phyloP scores from a whole-genome alignment of 2,888 invertebrate species.

The Harpalus rufipes region DNA sequence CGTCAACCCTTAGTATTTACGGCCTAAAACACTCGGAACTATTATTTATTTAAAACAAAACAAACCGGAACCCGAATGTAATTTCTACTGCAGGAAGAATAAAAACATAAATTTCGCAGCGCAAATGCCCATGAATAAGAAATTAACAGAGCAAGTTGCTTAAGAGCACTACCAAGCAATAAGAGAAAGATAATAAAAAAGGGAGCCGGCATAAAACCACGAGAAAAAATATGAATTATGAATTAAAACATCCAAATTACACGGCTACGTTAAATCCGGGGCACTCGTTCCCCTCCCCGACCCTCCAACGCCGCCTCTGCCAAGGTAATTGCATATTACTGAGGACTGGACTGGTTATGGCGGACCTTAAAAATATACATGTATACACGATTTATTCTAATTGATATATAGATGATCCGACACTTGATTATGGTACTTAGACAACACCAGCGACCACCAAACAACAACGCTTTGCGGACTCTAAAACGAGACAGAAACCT shows the following conservation, averaged over 20 bases:
- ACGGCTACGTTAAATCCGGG: constrained; percentile 58
- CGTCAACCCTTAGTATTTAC: constrained; percentile 50
- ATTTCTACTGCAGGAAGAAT: constrained; percentile 44
- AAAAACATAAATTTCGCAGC: constrained; percentile 42
- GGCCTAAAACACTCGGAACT: constrained; percentile 54
- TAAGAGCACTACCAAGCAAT: constrained; percentile 36
- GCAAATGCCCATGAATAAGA: constrained; percentile 52
- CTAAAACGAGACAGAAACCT: too few species aligned
- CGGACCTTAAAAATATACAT: constrained; percentile 61
- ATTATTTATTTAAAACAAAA: constrained; percentile 55
- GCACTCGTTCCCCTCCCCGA: neutral
- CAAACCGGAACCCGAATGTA: constrained; percentile 51
- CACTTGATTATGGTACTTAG: constrained; percentile 58
- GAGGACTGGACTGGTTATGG: constrained; percentile 25
- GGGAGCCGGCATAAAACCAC: constrained; percentile 27
- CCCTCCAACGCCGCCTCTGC: constrained; percentile 51
- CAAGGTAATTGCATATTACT: constrained; percentile 62
- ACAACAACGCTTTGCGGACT: neutral
- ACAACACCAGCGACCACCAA: constrained; percentile 20
- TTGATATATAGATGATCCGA: constrained; percentile 61
- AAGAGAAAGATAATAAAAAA: constrained; percentile 54
- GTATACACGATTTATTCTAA: constrained; percentile 65
- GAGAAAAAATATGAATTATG: constrained; percentile 67
- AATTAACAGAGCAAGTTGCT: constrained; percentile 49
- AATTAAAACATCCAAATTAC: constrained; percentile 66